Conservation (phyloP, 2,797 vertebrate genomes). For the Malurus leucopterus region DNA sequence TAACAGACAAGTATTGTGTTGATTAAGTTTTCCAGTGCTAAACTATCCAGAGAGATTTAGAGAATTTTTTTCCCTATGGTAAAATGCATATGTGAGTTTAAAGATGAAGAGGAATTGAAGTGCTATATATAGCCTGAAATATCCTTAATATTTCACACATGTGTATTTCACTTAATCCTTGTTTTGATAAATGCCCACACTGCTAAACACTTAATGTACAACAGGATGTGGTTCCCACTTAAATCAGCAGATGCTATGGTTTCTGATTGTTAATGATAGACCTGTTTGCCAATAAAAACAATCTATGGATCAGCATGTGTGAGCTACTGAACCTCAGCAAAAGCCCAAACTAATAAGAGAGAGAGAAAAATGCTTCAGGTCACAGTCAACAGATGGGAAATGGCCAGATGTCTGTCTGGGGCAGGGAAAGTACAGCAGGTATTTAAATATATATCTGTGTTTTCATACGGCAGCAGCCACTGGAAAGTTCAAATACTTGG, state of each 20-base stretch:
- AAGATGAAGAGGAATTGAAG: conserved; percentile 38
- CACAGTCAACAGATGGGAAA: conserved; percentile 57
- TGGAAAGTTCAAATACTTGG: conserved; percentile 25
- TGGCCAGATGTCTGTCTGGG: conserved; percentile 60
- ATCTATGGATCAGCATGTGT: conserved; percentile 19
- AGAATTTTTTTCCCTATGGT: conserved; percentile 29
- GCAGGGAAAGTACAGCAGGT: conserved; percentile 39
- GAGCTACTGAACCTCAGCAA: conserved; percentile 31
- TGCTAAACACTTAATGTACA: conserved; percentile 47
- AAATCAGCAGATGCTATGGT: conserved; percentile 29
- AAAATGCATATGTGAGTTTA: conserved; percentile 25
- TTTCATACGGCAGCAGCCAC: conserved; percentile 22
- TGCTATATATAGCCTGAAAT: conserved; percentile 46
- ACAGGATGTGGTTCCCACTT: conserved; percentile 34
- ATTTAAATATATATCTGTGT: conserved; percentile 34
- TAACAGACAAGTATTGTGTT: conserved; percentile 29
- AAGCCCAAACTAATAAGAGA: conserved; percentile 34
- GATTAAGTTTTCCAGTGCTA: conserved; percentile 31
- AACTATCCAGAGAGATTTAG: conserved; percentile 47
- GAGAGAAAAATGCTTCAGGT: conserved; percentile 54
- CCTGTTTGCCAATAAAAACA: conserved; percentile 44
- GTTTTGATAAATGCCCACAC: conserved; percentile 44
- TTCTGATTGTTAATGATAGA: conserved; percentile 52
- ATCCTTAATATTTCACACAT: conserved; percentile 5
- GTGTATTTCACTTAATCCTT: conserved; percentile 25